phyloP scores from a whole-genome alignment of 2,797 vertebrate genomes.

The Crenichthys baileyi region DNA sequence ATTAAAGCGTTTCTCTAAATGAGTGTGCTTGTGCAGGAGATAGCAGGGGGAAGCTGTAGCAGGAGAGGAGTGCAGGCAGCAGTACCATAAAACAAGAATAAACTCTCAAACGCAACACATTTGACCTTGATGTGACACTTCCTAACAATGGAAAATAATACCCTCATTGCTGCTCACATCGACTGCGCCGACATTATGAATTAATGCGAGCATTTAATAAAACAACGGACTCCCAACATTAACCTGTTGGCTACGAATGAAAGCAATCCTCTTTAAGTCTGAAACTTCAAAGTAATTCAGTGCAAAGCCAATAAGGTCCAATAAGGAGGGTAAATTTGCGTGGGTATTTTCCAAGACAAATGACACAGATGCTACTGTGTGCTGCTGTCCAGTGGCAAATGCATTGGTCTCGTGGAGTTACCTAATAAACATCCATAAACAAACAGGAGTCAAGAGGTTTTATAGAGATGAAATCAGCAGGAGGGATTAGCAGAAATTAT shows the following conservation, averaged over 20 bases:
- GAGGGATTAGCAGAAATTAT: conserved; percentile 40
- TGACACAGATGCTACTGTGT: conserved; percentile 45
- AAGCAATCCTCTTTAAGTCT: conserved; percentile 72
- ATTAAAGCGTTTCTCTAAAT: conserved; percentile 69
- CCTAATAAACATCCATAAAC: conserved; percentile 40
- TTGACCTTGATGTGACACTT: conserved; percentile 28
- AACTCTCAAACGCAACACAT: conserved; percentile 13
- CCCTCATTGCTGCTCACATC: conserved; percentile 24
- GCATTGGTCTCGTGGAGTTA: conserved; percentile 43
- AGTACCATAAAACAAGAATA: not conserved
- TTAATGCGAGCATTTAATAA: conserved; percentile 60
- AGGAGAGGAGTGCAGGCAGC: conserved; percentile 17
- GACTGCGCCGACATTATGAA: conserved; percentile 61
- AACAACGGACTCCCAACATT: conserved; percentile 57
- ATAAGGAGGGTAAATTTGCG: conserved; percentile 52
- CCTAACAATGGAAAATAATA: conserved; percentile 24
- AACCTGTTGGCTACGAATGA: conserved; percentile 70
- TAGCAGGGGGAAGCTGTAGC: conserved; percentile 37
- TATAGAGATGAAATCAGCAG: conserved; percentile 24
- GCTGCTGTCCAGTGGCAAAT: conserved; percentile 36
- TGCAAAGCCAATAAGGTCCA: conserved; percentile 52
- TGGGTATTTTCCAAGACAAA: conserved; percentile 66
- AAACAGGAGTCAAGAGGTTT: conserved; percentile 26
- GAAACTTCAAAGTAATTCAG: conserved; percentile 74
- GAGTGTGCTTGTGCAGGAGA: conserved; percentile 53